Conservation (phyloP, 2,797 vertebrate genomes). For the Channallabes apus region DNA sequence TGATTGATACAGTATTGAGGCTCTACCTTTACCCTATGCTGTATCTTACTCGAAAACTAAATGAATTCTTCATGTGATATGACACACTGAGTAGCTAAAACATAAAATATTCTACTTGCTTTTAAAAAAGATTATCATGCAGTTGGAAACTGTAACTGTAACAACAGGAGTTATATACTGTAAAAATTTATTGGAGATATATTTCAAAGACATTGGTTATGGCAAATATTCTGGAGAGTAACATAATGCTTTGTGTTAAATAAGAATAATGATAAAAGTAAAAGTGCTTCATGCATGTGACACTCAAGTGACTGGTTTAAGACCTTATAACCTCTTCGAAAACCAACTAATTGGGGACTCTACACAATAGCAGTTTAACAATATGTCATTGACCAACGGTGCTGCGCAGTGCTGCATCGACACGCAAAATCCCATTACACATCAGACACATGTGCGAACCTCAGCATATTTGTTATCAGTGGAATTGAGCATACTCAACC, state of each 20-base stretch:
- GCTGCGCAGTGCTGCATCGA: not conserved
- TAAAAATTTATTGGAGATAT: too few relatives aligned
- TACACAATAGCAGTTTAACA: not conserved
- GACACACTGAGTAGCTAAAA: not conserved
- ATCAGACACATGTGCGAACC: not conserved
- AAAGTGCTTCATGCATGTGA: not conserved
- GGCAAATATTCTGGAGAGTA: too few relatives aligned
- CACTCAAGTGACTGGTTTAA: not conserved
- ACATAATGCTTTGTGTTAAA: not conserved
- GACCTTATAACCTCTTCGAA: not conserved
- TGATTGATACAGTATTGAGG: too few relatives aligned
- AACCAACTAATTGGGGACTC: slow-evolving; percentile 1
- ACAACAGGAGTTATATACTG: too few relatives aligned
- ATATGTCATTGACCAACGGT: not conserved
- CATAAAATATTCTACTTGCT: not conserved
- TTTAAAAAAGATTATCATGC: not conserved
- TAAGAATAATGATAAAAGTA: not conserved
- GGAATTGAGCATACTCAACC: not conserved
- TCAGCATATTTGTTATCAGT: slow-evolving; percentile 31
- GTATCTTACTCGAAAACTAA: not conserved
- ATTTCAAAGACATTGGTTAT: too few relatives aligned
- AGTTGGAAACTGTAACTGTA: not conserved
- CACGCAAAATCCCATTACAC: not conserved
- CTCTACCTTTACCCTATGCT: too few relatives aligned
- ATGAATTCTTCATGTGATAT: not conserved